A percentile compares a stretch with the other conserved stretches of the same genome.
Conservation (phyloP, 2,888 invertebrate species). For the Dermolepida albohirtum region DNA sequence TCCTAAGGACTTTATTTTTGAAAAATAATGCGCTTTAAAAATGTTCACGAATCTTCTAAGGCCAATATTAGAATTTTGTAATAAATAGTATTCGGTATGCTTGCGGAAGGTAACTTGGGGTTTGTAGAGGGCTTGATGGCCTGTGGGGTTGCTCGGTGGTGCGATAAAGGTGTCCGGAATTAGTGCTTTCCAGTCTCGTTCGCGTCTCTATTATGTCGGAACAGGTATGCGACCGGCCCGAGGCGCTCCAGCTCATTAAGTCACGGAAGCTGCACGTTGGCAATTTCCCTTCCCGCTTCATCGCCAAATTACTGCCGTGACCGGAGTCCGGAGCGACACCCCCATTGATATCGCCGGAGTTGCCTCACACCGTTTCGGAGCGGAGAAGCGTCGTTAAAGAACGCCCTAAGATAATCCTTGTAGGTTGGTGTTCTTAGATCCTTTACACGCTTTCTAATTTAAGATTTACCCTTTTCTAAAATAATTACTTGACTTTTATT, state of each 20-base stretch:
- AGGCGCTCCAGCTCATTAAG: conserved; percentile 61
- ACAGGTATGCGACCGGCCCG: conserved; percentile 43
- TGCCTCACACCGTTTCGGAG: conserved; percentile 34
- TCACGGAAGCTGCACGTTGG: conserved; percentile 66
- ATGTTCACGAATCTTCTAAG: background rate
- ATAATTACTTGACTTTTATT: background rate
- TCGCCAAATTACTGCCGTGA: conserved; percentile 65
- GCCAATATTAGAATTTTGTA: conserved; percentile 17
- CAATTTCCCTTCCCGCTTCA: conserved; percentile 65
- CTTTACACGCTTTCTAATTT: conserved; percentile 21
- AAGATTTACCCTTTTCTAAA: conserved; percentile 10
- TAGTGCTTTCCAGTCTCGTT: conserved; percentile 51
- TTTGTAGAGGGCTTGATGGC: conserved; percentile 30
- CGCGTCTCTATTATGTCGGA: conserved; percentile 52
- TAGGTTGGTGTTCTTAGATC: conserved; percentile 26
- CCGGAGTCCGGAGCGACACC: conserved; percentile 57
- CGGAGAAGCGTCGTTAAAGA: conserved; percentile 24
- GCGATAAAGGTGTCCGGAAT: conserved; percentile 42
- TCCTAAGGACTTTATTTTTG: background rate
- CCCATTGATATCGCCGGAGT: conserved; percentile 40
- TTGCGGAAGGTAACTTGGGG: conserved; percentile 27
- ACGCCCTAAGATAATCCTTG: conserved; percentile 31
- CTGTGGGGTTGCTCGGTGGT: conserved; percentile 38
- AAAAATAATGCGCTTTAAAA: background rate
- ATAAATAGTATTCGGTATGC: conserved; percentile 18